Percentiles rank a stretch among this genome's conserved stretches.
phyloP scores from a whole-genome alignment of 2,113 vertebrate species.

The Cathartes aura region DNA sequence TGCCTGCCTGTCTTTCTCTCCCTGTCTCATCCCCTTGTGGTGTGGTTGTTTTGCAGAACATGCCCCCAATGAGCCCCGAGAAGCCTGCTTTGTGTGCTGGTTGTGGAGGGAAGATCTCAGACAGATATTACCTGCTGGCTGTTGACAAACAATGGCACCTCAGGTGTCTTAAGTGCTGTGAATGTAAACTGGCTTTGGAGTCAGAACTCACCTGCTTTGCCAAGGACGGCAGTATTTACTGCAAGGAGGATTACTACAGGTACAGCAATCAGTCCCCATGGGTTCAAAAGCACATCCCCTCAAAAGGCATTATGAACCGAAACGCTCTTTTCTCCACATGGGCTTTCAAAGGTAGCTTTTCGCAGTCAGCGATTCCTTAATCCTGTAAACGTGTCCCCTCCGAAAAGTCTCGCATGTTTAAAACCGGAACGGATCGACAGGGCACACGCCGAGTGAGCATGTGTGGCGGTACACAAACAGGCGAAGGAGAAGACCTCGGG shows the following conservation, averaged over 20 bases:
- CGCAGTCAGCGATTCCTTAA: neutral
- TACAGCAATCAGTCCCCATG: conserved; percentile 66
- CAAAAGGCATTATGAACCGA: neutral
- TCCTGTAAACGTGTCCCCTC: neutral
- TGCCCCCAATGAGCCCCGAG: conserved; percentile 96
- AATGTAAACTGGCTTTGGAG: conserved; percentile 98
- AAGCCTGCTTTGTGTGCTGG: conserved; percentile 98
- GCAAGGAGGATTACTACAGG: conserved; percentile 99
- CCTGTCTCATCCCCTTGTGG: conserved; percentile 16
- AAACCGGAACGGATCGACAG: neutral
- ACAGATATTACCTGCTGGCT: conserved; percentile 98
- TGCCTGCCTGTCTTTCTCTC: neutral
- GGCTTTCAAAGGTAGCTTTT: conserved; percentile 13
- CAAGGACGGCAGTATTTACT: conserved; percentile 99
- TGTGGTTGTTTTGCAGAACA: conserved; percentile 82
- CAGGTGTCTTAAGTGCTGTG: conserved; percentile 98
- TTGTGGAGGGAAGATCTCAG: conserved; percentile 97
- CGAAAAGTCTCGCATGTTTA: neutral
- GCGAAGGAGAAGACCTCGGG: neutral
- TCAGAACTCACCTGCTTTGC: conserved; percentile 99
- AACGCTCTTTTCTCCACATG: neutral
- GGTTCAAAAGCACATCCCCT: neutral
- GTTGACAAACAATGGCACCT: conserved; percentile 99
- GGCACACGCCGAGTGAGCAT: neutral
- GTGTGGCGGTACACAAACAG: neutral